phyloP scores from a whole-genome alignment of 2,797 vertebrate genomes.

The Cossypha dichroa region DNA sequence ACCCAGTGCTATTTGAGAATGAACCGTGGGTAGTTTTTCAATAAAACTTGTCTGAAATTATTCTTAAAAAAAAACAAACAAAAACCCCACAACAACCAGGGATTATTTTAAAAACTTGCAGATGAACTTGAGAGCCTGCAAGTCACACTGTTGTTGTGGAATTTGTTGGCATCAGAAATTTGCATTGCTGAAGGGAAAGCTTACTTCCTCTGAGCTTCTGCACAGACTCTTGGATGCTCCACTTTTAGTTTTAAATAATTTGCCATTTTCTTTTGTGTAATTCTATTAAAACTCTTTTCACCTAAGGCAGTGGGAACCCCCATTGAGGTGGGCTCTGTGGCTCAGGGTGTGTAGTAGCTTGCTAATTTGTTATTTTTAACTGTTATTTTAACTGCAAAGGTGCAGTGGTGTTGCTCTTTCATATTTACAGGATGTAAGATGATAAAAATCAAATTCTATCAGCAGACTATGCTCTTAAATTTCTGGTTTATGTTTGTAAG shows the following conservation, averaged over 20 bases:
- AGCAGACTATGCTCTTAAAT: not conserved
- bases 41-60: not conserved
- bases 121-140: not conserved
- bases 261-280: not conserved
- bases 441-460: not conserved
- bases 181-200: not conserved
- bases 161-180: not conserved
- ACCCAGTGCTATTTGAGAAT: not conserved
- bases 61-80: not conserved
- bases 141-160: not conserved
- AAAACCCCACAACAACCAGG: too few species aligned
- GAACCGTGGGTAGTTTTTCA: not conserved
- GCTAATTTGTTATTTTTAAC: not conserved
- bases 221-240: not conserved
- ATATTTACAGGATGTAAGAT: not conserved
- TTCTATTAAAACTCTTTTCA: not conserved
- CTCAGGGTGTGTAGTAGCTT: not conserved
- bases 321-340: not conserved
- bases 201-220: not conserved
- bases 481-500: not conserved
- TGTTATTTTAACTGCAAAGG: not conserved
- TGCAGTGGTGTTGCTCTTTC: not conserved
- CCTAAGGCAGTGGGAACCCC: not conserved
- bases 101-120: not conserved
- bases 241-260: not conserved